Base-by-base conservation (phyloP, 2,888 invertebrate species). In the Subacronicta megacephala region DNA sequence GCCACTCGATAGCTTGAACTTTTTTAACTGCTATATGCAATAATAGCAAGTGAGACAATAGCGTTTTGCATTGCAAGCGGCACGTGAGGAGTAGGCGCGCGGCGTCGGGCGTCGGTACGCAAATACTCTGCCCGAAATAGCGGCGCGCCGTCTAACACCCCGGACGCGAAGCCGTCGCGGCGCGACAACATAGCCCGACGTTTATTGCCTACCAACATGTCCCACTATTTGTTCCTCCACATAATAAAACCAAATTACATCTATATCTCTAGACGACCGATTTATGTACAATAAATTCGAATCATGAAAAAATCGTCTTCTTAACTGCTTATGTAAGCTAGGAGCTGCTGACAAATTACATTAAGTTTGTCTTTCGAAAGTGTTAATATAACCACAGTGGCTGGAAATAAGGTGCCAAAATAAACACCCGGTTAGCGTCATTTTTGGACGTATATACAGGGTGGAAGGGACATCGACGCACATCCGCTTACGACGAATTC, bases 121-220 rank as follows among this genome's bases (percentile, higher is more conserved):
- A 90, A 91, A 92, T 92, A 90, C 84, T 60, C 82, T 58, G 84
- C 85, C 88, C 72, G 83, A 92, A 92, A 92, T 92, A 92, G 88
- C 87, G 87, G 78, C 87, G 81, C 85, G 85, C 85, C 87, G 90
- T 89, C 90, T 88, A 85, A 83, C 88, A 88, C 88, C 89, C 86
- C 82, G 88, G 84, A 81, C 82, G 79, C 75, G 70, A 57, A 77
- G 75, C 72, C 76, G 77, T 57, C 69, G 75, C 66, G 73, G 52
- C 66, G 69, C 66, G 61, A 68, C 64, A 70, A 46, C 71, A 55
- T 46, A 61, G 58, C 61, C 60, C 73, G 71, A 69, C 77, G 60
- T 78, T 81, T 78, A 77, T 81, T 73, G 68, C 73, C 71, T 71
- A 67, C 70, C 64, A 61, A 66, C 61, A 64, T 67, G 57, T 63